A percentile compares a stretch with the other conserved stretches of the same genome.
These are phyloP conservation scores for Sebastes cheni DNA, from an alignment of 2,797 vertebrate genomes.

Conservation along the genomic window DNA sequence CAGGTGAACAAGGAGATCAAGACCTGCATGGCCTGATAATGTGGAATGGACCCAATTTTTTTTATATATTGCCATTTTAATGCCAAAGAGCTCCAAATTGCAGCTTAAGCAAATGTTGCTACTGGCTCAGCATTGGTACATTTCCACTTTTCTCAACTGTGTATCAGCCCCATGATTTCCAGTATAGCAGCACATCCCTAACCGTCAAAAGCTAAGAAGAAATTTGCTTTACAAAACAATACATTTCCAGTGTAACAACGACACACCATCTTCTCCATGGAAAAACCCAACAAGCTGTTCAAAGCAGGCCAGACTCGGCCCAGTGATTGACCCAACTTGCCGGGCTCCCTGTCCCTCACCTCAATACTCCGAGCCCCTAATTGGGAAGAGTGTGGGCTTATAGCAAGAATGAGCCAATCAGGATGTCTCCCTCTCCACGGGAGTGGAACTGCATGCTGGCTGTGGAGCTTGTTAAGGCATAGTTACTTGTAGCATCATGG, in stretches of 20 bases:
- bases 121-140: constrained; percentile 26
- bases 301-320: constrained; percentile 11
- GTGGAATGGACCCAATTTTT: constrained; percentile 38
- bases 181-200: background rate
- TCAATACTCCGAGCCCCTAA: constrained; percentile 58
- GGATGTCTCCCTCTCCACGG: constrained; percentile 65
- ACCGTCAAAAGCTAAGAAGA: constrained; percentile 8
- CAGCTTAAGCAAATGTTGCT: constrained; percentile 40
- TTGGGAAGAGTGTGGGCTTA: constrained; percentile 62
- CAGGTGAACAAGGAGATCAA: constrained; percentile 45
- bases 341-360: constrained; percentile 49
- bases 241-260: constrained; percentile 11
- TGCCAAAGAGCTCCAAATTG: constrained; percentile 30
- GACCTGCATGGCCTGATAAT: constrained; percentile 24
- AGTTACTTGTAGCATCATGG: constrained; percentile 56
- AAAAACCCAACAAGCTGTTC: constrained; percentile 35
- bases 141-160: constrained; percentile 14
- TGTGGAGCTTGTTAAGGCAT: constrained; percentile 71
- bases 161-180: constrained; percentile 10
- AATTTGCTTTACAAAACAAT: constrained; percentile 25
- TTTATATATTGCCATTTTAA: constrained; percentile 11
- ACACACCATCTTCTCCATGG: background rate
- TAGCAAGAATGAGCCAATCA: constrained; percentile 65
- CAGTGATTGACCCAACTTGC: constrained; percentile 58
- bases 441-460: constrained; percentile 68